A percentile compares a stretch with the other conserved stretches of the same genome.
Conservation (phyloP, 2,113 vertebrate genomes). For the Sinosuthora webbiana region DNA sequence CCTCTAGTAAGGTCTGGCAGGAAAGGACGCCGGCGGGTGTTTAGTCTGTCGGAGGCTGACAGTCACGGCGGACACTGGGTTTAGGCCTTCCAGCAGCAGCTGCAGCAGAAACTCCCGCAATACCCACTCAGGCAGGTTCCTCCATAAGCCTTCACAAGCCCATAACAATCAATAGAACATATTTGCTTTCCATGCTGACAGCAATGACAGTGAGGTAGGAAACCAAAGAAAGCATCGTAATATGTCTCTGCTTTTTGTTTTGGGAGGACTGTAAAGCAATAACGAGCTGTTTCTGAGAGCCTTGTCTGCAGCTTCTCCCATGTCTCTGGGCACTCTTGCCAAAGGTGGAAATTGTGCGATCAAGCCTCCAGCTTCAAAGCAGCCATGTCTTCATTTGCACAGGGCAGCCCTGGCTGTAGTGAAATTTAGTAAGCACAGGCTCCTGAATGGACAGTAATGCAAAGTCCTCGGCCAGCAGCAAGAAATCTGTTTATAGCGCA, state of each 20-base stretch:
- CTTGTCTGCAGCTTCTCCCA: neutral
- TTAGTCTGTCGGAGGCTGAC: conserved; percentile 89
- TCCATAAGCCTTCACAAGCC: conserved; percentile 58
- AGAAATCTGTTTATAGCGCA: neutral
- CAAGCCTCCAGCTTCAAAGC: conserved; percentile 7
- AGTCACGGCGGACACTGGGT: conserved; percentile 89
- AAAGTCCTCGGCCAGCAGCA: neutral
- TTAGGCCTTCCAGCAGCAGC: conserved; percentile 80
- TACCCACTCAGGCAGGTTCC: conserved; percentile 79
- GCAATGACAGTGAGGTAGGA: neutral
- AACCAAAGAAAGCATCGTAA: neutral
- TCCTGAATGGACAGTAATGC: neutral
- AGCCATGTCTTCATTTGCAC: conserved; percentile 51
- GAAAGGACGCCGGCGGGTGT: conserved; percentile 85
- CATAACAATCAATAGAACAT: neutral
- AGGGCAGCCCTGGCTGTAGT: conserved; percentile 21
- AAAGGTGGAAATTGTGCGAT: neutral
- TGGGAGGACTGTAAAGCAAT: neutral
- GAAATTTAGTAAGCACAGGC: neutral
- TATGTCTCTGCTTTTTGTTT: neutral
- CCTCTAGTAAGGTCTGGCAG: conserved; percentile 88
- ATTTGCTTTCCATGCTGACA: neutral
- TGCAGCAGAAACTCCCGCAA: conserved; percentile 72
- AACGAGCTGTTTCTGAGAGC: neutral
- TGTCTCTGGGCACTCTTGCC: neutral